Percentiles rank a stretch among this genome's conserved stretches.
These are phyloP conservation scores for Orussus abietinus DNA, from an alignment of 1,140 invertebrate species.

Conservation along the genomic window DNA sequence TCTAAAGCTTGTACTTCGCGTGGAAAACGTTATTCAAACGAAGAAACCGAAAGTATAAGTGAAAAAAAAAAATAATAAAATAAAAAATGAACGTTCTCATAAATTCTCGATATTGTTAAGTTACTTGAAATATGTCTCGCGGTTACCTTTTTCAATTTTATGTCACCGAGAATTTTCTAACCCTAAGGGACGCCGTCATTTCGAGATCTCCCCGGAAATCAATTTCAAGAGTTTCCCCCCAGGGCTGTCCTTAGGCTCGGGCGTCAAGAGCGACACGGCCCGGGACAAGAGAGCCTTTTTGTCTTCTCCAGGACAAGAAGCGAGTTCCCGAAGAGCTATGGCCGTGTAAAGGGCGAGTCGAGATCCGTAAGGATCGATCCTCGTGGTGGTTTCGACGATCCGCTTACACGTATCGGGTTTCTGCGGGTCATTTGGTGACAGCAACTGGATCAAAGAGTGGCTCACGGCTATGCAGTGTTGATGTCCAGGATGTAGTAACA, in stretches of 20 bases:
- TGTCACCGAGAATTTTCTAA: too few species aligned
- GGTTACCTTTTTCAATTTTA: too few species aligned
- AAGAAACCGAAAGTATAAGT: too few species aligned
- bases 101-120: too few species aligned
- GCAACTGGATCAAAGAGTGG: conserved; percentile 73
- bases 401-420: conserved; percentile 65
- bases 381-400: conserved; percentile 60
- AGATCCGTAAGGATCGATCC: conserved; percentile 66
- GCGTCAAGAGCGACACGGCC: conserved; percentile 49
- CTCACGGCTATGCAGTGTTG: conserved; percentile 75
- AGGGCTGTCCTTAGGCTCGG: conserved; percentile 53
- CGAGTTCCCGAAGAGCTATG: conserved; percentile 68
- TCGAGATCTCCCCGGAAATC: too few species aligned
- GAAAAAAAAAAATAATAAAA: too few species aligned
- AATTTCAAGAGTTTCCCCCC: conserved; percentile 51
- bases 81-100: too few species aligned
- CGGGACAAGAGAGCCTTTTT: conserved; percentile 42
- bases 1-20: too few species aligned
- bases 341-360: conserved; percentile 68
- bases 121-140: too few species aligned
- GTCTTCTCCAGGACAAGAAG: conserved; percentile 56
- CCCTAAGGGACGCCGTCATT: too few species aligned
- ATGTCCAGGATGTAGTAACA: conserved; percentile 74
- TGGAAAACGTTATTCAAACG: too few species aligned
- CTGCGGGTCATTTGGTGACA: conserved; percentile 56